Evolutionary conservation across 1,140 invertebrate genomes (phyloP).

Genomic region (Drosophila ironensis): DNA sequence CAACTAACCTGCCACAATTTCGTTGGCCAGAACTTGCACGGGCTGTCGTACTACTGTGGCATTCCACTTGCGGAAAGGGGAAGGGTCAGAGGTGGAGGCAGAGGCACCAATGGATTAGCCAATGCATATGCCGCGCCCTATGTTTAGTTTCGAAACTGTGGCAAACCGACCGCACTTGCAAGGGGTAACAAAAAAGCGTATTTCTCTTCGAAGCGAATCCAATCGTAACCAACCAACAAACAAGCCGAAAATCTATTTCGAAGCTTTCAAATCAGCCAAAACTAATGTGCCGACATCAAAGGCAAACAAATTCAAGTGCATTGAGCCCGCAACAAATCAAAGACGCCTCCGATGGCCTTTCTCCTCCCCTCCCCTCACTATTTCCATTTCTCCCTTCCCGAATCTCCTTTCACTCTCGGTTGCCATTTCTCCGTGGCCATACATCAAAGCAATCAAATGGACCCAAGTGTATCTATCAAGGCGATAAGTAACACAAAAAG

Average conservation of each 20-base stretch:
- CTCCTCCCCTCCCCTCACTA: background rate
- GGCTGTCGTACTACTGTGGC: background rate
- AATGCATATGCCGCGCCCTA: slow-evolving; percentile 20
- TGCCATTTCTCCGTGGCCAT: slow-evolving; percentile 17
- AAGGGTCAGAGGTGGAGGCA: slow-evolving; percentile 41
- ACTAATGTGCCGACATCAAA: slow-evolving; percentile 44
- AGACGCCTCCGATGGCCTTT: slow-evolving; percentile 20
- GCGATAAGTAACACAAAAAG: slow-evolving; percentile 54
- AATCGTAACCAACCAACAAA: background rate
- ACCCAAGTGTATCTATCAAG: slow-evolving; percentile 53
- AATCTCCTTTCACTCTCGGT: background rate
- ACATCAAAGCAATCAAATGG: slow-evolving; percentile 70
- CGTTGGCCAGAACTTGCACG: slow-evolving; percentile 14
- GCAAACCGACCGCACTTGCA: slow-evolving; percentile 1
- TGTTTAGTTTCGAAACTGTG: slow-evolving; percentile 19
- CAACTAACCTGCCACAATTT: slow-evolving; percentile 39
- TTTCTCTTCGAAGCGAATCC: background rate
- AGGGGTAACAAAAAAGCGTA: no score
- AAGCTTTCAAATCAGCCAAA: slow-evolving; percentile 41
- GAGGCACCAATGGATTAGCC: slow-evolving; percentile 62
- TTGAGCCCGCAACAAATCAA: slow-evolving; percentile 53
- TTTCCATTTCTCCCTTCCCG: background rate
- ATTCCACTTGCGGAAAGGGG: background rate
- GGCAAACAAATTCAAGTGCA: slow-evolving; percentile 51
- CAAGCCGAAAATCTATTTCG: background rate